Evolutionary conservation across 2,888 invertebrate genomes (phyloP).

Genomic region (Torymus auratus): DNA sequence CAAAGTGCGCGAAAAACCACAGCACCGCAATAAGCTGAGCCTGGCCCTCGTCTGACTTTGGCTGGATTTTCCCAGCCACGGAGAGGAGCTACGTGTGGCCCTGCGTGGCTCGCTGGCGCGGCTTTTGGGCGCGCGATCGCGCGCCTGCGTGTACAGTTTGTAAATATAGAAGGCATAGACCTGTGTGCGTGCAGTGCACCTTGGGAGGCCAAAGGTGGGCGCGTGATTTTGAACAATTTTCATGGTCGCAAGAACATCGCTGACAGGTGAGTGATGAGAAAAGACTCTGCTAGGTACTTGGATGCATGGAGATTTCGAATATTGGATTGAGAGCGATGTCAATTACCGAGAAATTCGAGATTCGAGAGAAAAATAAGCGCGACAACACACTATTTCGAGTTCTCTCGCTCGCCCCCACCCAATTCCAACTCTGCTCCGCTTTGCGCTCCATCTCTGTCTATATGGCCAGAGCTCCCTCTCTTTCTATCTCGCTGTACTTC

Average conservation of each 20-base stretch:
- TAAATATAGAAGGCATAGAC: too few relatives aligned
- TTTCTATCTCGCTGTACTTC: slow-evolving; percentile 43
- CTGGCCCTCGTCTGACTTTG: too few relatives aligned
- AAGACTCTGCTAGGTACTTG: neutral
- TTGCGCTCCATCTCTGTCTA: neutral
- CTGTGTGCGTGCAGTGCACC: slow-evolving; percentile 68
- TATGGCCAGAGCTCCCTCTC: slow-evolving; percentile 11
- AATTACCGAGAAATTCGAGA: slow-evolving; percentile 21
- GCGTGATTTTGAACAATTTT: slow-evolving; percentile 78
- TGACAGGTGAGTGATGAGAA: neutral
- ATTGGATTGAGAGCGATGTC: neutral
- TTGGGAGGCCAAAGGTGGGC: slow-evolving; percentile 77
- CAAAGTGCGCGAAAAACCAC: slow-evolving; percentile 70
- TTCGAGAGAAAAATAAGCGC: slow-evolving; percentile 57
- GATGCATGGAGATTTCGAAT: neutral
- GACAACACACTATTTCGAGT: slow-evolving; percentile 47
- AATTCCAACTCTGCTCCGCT: neutral
- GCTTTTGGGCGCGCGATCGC: too few relatives aligned
- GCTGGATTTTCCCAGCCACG: too few relatives aligned
- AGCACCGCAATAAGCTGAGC: too few relatives aligned
- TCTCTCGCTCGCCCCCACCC: slow-evolving; percentile 41
- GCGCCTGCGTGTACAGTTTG: too few relatives aligned
- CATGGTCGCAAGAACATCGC: slow-evolving; percentile 58
- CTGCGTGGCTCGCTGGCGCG: neutral
- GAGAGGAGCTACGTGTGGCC: too few relatives aligned